Percentiles rank a stretch among this genome's conserved stretches.
Evolutionary conservation across 1,140 invertebrate genomes (phyloP).

Genomic region (Drosophila lacteicornis): DNA sequence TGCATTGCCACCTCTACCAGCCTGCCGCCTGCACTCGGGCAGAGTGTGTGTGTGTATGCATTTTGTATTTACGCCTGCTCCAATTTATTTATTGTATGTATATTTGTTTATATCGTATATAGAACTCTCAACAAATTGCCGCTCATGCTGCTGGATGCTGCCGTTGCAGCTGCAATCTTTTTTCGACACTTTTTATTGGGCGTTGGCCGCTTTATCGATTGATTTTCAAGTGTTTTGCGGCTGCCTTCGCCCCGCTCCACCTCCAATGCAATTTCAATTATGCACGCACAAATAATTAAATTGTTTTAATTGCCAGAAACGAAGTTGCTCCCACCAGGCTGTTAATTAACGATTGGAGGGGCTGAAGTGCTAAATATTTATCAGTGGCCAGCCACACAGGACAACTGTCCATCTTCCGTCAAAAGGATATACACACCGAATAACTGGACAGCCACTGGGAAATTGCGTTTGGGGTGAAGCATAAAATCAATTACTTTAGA

Average conservation of each 20-base stretch:
- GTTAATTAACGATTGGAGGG: slow-evolving; percentile 61
- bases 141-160: slow-evolving; percentile 58
- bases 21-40: not conserved
- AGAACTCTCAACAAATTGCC: slow-evolving; percentile 80
- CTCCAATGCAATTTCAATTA: slow-evolving; percentile 76
- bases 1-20: slow-evolving; percentile 51
- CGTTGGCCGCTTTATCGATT: slow-evolving; percentile 81
- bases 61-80: slow-evolving; percentile 80
- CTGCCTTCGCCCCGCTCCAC: slow-evolving; percentile 18
- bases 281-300: slow-evolving; percentile 82
- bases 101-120: slow-evolving; percentile 82
- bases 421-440: not conserved
- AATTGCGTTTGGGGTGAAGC: too few species aligned
- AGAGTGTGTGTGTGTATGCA: slow-evolving; percentile 47
- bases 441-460: too few species aligned
- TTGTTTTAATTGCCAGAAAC: slow-evolving; percentile 75
- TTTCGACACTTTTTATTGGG: slow-evolving; percentile 77
- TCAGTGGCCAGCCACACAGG: slow-evolving; percentile 40
- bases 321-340: slow-evolving; percentile 48
- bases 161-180: slow-evolving; percentile 48
- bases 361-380: slow-evolving; percentile 44
- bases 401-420: slow-evolving; percentile 21
- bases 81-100: slow-evolving; percentile 83
- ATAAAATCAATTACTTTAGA: not conserved
- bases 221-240: slow-evolving; percentile 62